Evolutionary conservation across 2,797 vertebrate genomes (phyloP).

Genomic region (Syngnathus acus): DNA sequence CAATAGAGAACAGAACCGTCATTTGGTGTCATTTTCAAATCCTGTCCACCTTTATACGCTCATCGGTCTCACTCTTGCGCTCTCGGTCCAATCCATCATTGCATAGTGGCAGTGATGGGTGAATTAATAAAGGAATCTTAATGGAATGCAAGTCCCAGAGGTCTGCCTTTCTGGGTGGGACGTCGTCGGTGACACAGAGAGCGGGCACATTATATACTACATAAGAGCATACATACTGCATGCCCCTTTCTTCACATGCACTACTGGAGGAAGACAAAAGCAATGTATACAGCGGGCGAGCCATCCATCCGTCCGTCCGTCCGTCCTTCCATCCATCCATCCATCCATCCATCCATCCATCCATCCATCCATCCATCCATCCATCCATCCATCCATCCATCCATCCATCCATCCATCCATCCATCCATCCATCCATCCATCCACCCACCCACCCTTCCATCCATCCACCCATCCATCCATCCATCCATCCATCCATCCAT

Average conservation of each 20-base stretch:
- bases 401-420: too few relatives aligned
- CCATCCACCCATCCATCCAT: too few relatives aligned
- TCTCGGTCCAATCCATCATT: slow-evolving; percentile 27
- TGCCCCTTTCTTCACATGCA: slow-evolving; percentile 15
- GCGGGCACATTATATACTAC: too few relatives aligned
- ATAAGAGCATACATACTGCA: slow-evolving; percentile 15
- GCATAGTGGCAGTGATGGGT: slow-evolving; percentile 51
- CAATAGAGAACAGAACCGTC: too few relatives aligned
- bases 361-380: too few relatives aligned
- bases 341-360: too few relatives aligned
- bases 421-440: too few relatives aligned
- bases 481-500: too few relatives aligned
- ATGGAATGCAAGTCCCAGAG: slow-evolving; percentile 70
- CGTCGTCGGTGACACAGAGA: slow-evolving; percentile 43
- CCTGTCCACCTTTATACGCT: slow-evolving; percentile 18
- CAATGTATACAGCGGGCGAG: slow-evolving; percentile 12
- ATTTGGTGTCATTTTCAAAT: slow-evolving; percentile 1
- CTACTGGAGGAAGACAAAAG: slow-evolving; percentile 15
- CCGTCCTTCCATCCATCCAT: too few relatives aligned
- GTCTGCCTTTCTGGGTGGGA: slow-evolving; percentile 73
- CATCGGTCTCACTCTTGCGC: slow-evolving; percentile 24
- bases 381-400: too few relatives aligned
- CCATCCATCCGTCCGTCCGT: too few relatives aligned
- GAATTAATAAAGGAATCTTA: slow-evolving; percentile 68
- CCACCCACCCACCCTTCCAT: too few relatives aligned